Percentiles rank a stretch among this genome's conserved stretches.
These are phyloP conservation scores for Ammodytes dubius DNA, from an alignment of 2,113 vertebrate genomes.

Conservation along the genomic window DNA sequence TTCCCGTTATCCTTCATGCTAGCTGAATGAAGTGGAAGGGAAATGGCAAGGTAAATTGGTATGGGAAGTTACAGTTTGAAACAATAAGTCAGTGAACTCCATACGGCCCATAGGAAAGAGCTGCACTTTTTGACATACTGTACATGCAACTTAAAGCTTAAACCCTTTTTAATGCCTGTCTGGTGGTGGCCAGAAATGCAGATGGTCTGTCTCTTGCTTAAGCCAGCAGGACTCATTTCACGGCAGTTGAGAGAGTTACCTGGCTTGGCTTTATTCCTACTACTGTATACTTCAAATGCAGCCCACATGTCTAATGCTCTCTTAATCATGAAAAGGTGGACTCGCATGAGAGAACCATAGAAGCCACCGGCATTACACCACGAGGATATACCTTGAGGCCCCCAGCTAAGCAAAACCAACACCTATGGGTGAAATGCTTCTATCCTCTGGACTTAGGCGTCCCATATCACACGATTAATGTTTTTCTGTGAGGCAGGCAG, in stretches of 20 bases:
- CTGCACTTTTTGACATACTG: background rate
- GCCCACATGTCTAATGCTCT: constrained; percentile 54
- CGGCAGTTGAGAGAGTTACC: constrained; percentile 42
- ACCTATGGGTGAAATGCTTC: constrained; percentile 37
- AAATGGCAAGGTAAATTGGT: background rate
- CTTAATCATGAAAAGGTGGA: constrained; percentile 66
- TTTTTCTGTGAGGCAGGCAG: constrained; percentile 2
- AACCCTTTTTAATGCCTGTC: background rate
- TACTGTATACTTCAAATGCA: constrained; percentile 44
- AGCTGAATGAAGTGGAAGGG: background rate
- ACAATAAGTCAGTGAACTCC: background rate
- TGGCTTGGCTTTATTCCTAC: constrained; percentile 40
- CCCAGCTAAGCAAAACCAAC: constrained; percentile 56
- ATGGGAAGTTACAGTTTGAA: constrained; percentile 2
- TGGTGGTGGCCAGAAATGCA: constrained; percentile 20
- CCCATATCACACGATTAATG: constrained; percentile 2
- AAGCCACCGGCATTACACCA: constrained; percentile 3
- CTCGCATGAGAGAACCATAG: constrained; percentile 57
- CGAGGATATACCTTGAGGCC: constrained; percentile 39
- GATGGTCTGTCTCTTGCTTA: constrained; percentile 16
- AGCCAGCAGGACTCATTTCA: constrained; percentile 46
- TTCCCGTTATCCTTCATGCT: background rate
- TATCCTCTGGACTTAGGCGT: constrained; percentile 35
- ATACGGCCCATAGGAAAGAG: background rate
- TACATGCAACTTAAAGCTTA: background rate